These are phyloP conservation scores for Echinops telfairi DNA, from an alignment of 2,113 vertebrate genomes.

Conservation along the genomic window DNA sequence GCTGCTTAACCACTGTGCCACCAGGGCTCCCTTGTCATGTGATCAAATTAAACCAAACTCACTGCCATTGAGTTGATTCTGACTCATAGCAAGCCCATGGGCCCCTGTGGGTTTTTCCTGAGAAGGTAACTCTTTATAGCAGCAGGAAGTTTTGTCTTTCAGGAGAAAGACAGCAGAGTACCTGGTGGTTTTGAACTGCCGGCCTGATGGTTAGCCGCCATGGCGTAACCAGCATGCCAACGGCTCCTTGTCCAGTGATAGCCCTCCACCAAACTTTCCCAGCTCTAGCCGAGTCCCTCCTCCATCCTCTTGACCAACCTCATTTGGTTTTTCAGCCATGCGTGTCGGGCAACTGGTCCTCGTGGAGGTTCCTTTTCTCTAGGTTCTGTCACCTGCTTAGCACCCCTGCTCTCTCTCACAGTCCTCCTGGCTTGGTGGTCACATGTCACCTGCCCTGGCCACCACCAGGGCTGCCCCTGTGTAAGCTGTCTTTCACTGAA, in stretches of 20 bases:
- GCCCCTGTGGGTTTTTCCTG: too few relatives aligned
- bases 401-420: neutral
- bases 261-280: neutral
- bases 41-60: too few relatives aligned
- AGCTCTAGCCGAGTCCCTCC: neutral
- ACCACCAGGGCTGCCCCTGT: neutral
- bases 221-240: neutral
- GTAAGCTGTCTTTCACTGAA: conserved; percentile 1
- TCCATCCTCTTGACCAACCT: neutral
- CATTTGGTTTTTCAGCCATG: neutral
- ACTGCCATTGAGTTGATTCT: too few relatives aligned
- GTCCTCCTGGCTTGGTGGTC: neutral
- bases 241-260: neutral
- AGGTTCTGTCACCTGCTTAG: neutral
- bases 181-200: neutral
- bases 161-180: too few relatives aligned
- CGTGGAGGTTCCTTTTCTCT: neutral
- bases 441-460: neutral
- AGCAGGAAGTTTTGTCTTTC: too few relatives aligned
- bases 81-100: too few relatives aligned
- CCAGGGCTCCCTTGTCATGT: too few relatives aligned
- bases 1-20: too few relatives aligned
- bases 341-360: neutral
- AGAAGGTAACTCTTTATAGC: too few relatives aligned
- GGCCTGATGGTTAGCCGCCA: neutral